phyloP scores from a whole-genome alignment of 1,140 invertebrate species.

The Nymphalis io region DNA sequence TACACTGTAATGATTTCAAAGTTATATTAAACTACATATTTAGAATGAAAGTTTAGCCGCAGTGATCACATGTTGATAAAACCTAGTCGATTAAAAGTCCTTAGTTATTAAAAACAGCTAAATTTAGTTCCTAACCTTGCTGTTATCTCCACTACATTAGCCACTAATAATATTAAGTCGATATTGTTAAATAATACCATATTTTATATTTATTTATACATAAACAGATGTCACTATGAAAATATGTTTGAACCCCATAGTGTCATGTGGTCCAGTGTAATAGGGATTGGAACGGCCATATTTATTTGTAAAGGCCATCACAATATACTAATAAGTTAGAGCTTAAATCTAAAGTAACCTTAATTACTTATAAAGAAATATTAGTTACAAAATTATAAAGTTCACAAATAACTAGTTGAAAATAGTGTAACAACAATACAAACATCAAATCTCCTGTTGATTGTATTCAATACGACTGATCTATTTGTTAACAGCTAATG shows the following conservation, averaged over 20 bases:
- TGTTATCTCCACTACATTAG: slow-evolving; percentile 32
- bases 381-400: neutral
- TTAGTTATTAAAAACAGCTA: slow-evolving; percentile 10
- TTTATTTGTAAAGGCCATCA: slow-evolving; percentile 16
- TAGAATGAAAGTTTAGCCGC: slow-evolving; percentile 16
- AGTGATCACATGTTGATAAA: neutral
- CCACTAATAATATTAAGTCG: slow-evolving; percentile 19
- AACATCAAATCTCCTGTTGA: neutral
- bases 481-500: neutral
- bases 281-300: slow-evolving; percentile 9
- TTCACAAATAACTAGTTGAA: neutral
- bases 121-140: slow-evolving; percentile 26
- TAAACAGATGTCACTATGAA: slow-evolving; percentile 65
- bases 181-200: slow-evolving; percentile 39
- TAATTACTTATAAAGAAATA: neutral
- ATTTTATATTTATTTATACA: slow-evolving; percentile 46
- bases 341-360: slow-evolving; percentile 6
- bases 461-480: slow-evolving; percentile 5
- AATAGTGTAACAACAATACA: neutral
- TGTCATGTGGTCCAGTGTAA: slow-evolving; percentile 51
- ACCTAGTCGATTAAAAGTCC: slow-evolving; percentile 21
- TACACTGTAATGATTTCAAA: neutral
- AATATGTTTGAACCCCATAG: slow-evolving; percentile 75
- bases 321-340: slow-evolving; percentile 10
- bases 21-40: slow-evolving; percentile 2